Base-by-base conservation (phyloP, 2,113 vertebrate species). In the Acanthisitta chloris region DNA sequence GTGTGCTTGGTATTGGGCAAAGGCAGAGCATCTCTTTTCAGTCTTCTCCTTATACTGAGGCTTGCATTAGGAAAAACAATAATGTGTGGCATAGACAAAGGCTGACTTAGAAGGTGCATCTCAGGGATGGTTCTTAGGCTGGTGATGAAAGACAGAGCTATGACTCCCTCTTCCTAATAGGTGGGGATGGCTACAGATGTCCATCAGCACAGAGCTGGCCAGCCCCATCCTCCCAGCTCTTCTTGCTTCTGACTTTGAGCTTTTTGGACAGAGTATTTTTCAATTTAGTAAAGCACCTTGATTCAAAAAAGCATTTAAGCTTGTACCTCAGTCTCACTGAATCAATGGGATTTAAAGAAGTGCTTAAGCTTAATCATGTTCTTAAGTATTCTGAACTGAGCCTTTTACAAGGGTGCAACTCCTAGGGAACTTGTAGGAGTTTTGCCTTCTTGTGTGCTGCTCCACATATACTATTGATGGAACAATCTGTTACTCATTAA, bases 401-500 rank as follows among this genome's bases (percentile, higher is more conserved):
- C 23, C 26, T 62, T 90, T 87, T 74, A 64, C 2, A 10, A 76
- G 36, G 34, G 42, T 40, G 40, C 33, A 42, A 88, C 29, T 65
- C 81, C 72, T 67, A 83, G 55, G 70, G 61, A 95, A 81, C 29
- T 78, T 70, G 48, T 54, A 21, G 33, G 80, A 94, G 45, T 86
- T 89, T 91, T 95, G 49, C 78, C 34, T 72, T 87, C 83, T 62
- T 86, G 51, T 20, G 11, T 74, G 52, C 82, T 92, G 48, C 38
- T 93, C 24, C 66, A 91, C 77, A 59, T 82, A 69, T 38, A 55
- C 82, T 93, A 79, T 74, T 95, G 94, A 92, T 90, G 69, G 85
- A 92, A 90, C 92, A 96, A 83, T 94, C 91, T 93, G 88, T 95
- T 94, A 62, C 80, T 92, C 81, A 62, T 95, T 97, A 96, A 91